phyloP scores from a whole-genome alignment of 2,888 invertebrate species.

The Melinaea marsaeus region DNA sequence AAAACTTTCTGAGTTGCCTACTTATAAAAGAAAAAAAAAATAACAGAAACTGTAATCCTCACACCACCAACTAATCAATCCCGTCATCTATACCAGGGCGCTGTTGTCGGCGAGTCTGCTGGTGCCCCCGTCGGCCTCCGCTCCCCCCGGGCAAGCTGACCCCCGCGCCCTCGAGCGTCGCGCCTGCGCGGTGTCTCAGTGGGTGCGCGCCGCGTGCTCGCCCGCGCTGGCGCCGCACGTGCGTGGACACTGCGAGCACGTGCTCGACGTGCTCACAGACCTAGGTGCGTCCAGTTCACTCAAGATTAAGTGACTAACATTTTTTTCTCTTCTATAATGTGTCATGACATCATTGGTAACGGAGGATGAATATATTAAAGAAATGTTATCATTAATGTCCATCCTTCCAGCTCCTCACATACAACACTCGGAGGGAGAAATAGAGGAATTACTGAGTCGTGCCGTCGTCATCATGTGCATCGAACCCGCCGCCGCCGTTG shows the following conservation, averaged over 20 bases:
- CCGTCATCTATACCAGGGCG: slow-evolving; percentile 37
- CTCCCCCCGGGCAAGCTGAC: slow-evolving; percentile 5
- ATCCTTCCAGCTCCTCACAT: slow-evolving; percentile 43
- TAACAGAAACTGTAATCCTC: too few relatives aligned
- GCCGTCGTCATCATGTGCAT: slow-evolving; percentile 56
- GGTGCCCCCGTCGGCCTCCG: slow-evolving; percentile 6
- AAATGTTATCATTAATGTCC: neutral
- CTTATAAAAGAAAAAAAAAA: too few relatives aligned
- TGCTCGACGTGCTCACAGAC: slow-evolving; percentile 38
- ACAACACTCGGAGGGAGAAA: slow-evolving; percentile 40
- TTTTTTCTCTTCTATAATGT: too few relatives aligned
- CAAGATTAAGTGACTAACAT: neutral
- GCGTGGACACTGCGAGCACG: slow-evolving; percentile 30
- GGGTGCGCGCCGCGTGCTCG: slow-evolving; percentile 45
- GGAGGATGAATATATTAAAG: neutral
- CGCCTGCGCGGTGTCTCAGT: slow-evolving; percentile 44
- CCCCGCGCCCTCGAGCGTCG: slow-evolving; percentile 36
- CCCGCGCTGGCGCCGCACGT: slow-evolving; percentile 45
- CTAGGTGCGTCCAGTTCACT: slow-evolving; percentile 38
- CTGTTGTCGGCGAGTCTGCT: slow-evolving; percentile 49
- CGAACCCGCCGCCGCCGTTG: slow-evolving; percentile 53
- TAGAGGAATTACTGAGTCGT: slow-evolving; percentile 53
- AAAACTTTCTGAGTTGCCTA: too few relatives aligned
- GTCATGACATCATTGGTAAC: neutral
- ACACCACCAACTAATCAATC: neutral